These are phyloP conservation scores for Tragelaphus strepsiceros DNA, from an alignment of 2,113 vertebrate species.

Conservation along the genomic window DNA sequence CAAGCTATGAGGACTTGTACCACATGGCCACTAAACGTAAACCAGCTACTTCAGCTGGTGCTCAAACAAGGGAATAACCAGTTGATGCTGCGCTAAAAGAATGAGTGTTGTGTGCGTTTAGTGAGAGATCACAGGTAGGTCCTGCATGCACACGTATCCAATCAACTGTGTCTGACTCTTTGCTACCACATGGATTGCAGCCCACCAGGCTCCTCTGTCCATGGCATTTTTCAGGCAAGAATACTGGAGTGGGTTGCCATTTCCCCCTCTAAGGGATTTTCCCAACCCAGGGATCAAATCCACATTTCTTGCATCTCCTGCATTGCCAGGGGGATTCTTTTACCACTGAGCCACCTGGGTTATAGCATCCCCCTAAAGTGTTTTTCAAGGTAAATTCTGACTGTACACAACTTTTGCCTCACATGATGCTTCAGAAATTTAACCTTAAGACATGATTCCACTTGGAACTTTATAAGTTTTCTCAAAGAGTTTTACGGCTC, in stretches of 20 bases:
- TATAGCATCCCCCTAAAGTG: neutral
- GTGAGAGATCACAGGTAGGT: neutral
- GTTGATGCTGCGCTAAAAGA: neutral
- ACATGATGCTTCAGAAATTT: neutral
- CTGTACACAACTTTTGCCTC: neutral
- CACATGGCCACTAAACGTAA: neutral
- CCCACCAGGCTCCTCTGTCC: neutral
- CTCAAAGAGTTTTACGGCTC: constrained; percentile 52
- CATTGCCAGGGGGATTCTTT: neutral
- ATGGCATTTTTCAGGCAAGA: neutral
- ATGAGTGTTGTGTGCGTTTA: neutral
- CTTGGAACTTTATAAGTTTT: constrained; percentile 54
- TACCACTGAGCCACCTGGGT: neutral
- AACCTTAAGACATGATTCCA: neutral
- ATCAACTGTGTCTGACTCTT: neutral
- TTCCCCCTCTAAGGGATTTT: neutral
- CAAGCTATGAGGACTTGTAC: neutral
- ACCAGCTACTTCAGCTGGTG: neutral
- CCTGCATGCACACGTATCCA: neutral
- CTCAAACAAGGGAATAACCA: neutral
- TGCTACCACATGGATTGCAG: neutral
- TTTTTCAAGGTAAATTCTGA: neutral
- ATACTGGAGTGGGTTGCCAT: neutral
- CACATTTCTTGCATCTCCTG: neutral
- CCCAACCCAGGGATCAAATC: neutral